A percentile compares a stretch with the other conserved stretches of the same genome.
These are phyloP conservation scores for Myopa testacea DNA, from an alignment of 2,888 invertebrate species.

Conservation along the genomic window DNA sequence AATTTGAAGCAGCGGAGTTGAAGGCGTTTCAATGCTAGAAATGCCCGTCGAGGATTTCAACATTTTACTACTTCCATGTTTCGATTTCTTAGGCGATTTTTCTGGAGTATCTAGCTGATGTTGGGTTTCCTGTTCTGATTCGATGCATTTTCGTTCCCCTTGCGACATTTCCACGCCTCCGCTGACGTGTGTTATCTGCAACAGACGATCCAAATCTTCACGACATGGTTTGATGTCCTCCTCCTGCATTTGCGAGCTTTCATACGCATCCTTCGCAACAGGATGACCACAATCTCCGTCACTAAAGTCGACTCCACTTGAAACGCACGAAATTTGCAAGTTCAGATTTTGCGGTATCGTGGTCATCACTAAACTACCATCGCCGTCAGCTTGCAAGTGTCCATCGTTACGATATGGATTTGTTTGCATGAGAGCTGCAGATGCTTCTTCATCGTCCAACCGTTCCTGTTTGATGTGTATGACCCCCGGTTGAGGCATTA, in stretches of 20 bases:
- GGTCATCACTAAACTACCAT: slow-evolving; percentile 55
- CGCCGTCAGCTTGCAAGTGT: slow-evolving; percentile 13
- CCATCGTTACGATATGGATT: slow-evolving; percentile 20
- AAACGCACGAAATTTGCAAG: slow-evolving; percentile 56
- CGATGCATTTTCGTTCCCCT: slow-evolving; percentile 15
- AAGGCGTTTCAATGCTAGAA: background rate
- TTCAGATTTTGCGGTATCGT: slow-evolving; percentile 59
- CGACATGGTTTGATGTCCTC: slow-evolving; percentile 63
- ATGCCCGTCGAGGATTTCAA: slow-evolving; percentile 39
- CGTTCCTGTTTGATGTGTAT: slow-evolving; percentile 59
- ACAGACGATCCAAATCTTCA: slow-evolving; percentile 58
- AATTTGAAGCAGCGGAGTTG: slow-evolving; percentile 51
- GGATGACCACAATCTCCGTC: background rate
- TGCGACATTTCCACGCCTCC: slow-evolving; percentile 55
- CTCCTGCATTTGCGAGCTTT: background rate
- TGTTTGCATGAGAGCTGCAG: background rate
- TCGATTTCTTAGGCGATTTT: slow-evolving; percentile 15
- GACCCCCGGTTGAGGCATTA: slow-evolving; percentile 43
- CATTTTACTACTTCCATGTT: background rate
- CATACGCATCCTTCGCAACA: too few species aligned
- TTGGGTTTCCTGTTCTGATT: background rate
- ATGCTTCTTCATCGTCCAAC: slow-evolving; percentile 41
- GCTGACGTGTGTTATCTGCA: slow-evolving; percentile 60
- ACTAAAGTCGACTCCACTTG: slow-evolving; percentile 53
- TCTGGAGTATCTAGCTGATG: background rate